Evolutionary conservation across 2,113 vertebrate species (phyloP).

Genomic region (Hippocampus zosterae): DNA sequence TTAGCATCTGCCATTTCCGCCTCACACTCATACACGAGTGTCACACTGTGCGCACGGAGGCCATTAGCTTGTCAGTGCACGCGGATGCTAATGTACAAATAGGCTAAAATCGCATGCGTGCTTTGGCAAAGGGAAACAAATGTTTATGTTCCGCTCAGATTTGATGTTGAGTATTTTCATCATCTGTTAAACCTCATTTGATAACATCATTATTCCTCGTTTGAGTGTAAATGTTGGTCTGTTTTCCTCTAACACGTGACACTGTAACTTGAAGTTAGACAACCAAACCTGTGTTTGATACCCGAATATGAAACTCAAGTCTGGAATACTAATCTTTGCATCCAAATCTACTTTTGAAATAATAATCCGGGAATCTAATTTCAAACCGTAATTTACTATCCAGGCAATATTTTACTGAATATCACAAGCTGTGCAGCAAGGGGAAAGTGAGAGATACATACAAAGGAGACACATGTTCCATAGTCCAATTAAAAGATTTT

Average conservation of each 20-base stretch:
- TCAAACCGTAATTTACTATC: background rate
- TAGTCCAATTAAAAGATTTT: background rate
- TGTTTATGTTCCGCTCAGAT: background rate
- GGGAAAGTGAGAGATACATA: background rate
- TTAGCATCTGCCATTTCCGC: conserved; percentile 54
- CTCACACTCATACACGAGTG: background rate
- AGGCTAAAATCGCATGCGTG: background rate
- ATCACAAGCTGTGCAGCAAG: background rate
- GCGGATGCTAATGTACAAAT: background rate
- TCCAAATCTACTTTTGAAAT: too few relatives aligned
- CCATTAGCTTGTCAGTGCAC: conserved; percentile 21
- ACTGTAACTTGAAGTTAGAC: too few relatives aligned
- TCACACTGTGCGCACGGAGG: conserved; percentile 14
- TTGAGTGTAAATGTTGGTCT: background rate
- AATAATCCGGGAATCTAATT: too few relatives aligned
- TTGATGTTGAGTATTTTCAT: background rate
- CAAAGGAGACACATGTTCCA: background rate
- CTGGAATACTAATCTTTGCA: too few relatives aligned
- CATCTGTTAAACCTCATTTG: background rate
- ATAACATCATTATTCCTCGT: background rate
- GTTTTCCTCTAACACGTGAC: too few relatives aligned
- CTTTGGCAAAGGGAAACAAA: background rate
- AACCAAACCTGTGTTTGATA: too few relatives aligned
- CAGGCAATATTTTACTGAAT: background rate
- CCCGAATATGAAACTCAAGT: too few relatives aligned